Conservation (phyloP, 2,113 vertebrate species). For the Passerina amoena region DNA sequence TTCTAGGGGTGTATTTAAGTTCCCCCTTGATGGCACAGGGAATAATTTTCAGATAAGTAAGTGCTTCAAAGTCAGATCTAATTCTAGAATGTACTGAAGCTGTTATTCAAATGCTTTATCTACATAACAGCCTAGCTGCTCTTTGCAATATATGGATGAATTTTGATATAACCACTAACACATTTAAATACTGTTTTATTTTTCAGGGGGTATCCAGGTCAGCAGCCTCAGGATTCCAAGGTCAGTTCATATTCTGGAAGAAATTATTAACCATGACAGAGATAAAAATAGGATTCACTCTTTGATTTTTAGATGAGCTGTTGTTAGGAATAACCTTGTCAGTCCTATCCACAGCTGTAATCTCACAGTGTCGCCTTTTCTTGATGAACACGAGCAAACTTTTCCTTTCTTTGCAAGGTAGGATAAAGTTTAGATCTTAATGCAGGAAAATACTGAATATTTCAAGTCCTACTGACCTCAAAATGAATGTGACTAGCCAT, state of each 20-base stretch:
- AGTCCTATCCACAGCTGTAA: background rate
- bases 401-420: background rate
- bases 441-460: background rate
- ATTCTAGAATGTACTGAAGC: background rate
- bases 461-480: background rate
- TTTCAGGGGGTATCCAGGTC: background rate
- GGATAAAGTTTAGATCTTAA: background rate
- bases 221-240: background rate
- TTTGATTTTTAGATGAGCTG: background rate
- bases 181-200: background rate
- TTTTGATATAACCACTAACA: background rate
- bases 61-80: background rate
- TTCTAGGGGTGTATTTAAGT: background rate
- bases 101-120: background rate
- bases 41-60: background rate
- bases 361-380: background rate
- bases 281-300: background rate
- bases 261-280: background rate
- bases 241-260: background rate
- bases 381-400: background rate
- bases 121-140: background rate
- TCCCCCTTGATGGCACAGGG: background rate
- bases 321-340: background rate
- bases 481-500: background rate
- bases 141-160: background rate